These are phyloP conservation scores for Siniperca knerii DNA, from an alignment of 2,113 vertebrate species.

Conservation along the genomic window DNA sequence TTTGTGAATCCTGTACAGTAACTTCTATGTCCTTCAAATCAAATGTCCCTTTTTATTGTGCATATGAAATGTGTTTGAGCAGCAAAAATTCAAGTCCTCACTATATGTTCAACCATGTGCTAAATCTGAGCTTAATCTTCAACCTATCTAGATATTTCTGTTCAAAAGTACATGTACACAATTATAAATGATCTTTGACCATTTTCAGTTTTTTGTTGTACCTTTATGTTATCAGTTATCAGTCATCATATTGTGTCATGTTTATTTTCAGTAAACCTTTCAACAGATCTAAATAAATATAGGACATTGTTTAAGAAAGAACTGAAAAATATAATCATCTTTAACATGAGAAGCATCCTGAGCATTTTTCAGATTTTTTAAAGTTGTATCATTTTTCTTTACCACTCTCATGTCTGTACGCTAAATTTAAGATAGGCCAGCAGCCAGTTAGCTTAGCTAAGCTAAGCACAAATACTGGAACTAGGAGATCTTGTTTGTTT, in stretches of 20 bases:
- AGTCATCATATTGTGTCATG: neutral
- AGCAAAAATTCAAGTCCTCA: neutral
- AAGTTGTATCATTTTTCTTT: neutral
- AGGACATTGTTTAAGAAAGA: neutral
- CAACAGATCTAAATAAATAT: too few species aligned
- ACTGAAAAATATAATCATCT: neutral
- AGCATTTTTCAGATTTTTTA: neutral
- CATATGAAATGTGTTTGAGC: neutral
- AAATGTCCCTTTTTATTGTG: neutral
- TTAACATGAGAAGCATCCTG: neutral
- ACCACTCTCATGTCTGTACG: neutral
- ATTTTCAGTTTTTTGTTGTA: neutral
- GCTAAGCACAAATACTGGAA: neutral
- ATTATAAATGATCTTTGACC: neutral
- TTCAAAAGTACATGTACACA: slow-evolving; percentile 2
- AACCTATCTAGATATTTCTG: slow-evolving; percentile 12
- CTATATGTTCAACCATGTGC: slow-evolving; percentile 20
- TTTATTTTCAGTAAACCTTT: neutral
- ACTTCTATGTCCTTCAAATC: neutral
- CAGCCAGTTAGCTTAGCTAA: neutral
- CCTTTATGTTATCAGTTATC: neutral
- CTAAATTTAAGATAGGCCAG: neutral
- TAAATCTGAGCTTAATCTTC: slow-evolving; percentile 59
- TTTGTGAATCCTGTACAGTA: neutral
- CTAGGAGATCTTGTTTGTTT: neutral